Evolutionary conservation across 2,113 vertebrate genomes (phyloP), one percentile per base, ranked within the genome.

Genomic region (Bujurquina vittata): DNA sequence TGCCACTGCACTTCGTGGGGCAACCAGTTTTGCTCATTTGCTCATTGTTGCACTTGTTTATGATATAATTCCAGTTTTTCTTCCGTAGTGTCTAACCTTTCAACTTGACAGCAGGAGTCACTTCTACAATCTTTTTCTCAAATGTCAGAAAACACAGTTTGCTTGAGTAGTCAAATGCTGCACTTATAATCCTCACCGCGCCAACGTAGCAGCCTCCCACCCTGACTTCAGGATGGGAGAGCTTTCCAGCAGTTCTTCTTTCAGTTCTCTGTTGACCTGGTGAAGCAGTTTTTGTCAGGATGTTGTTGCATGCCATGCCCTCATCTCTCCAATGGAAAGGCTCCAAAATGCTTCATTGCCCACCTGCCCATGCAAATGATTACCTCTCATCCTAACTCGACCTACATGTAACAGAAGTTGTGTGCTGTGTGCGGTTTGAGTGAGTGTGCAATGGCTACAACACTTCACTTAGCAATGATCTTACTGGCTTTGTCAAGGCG

Each of bases 301-400:
- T 26, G 80, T 33, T 59, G 78, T 46, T 60, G 65, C 43, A 7
- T 79, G 74, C 81, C 55, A 5, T 52, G 81, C 33, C 81, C 85
- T 78, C 35, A 22, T 84, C 74, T 77, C 22, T 31, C 69, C 26
- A 6, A 46, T 59, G 69, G 84, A 76, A 52, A 62, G 67, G 65
- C 5, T 69, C 40, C 65, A 49, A 69, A 69, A 69, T 17, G 12
- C 59, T 77, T 54, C 77, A 65, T 61, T 75, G 69, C 43, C 67
- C 87, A 83, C 35, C 73, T 84, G 78, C 33, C 75, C 31, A 63
- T 83, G 67, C 23, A 49, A 69, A 69, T 69, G 63, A 74, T 86
- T 87, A 77, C 65, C 77, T 80, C 59, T 82, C 37, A 67, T 43
- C 72, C 77, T 18, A 60, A 18, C 49, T 63, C 0, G 1, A 52